Base-by-base conservation (phyloP, 1,140 invertebrate genomes). In the Mizuhopecten yessoensis region DNA sequence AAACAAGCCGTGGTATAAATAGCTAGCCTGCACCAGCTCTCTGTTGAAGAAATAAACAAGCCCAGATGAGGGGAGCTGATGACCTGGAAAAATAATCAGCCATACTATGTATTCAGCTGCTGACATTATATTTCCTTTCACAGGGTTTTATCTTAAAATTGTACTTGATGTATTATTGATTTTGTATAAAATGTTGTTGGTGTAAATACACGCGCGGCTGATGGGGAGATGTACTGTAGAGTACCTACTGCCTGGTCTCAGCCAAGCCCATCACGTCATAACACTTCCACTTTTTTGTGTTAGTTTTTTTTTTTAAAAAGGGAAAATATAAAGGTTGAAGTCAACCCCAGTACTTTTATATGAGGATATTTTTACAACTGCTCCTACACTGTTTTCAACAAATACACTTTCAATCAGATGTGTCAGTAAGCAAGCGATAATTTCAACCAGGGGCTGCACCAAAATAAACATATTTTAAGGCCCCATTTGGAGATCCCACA, bases 1-100 rank as follows among this genome's bases (percentile, higher is more conserved):
- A 94, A 94, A 94, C 93, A 93, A 92, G 42, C 15, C n/a, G 34
- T 17, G 57, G 33, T 90, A 91, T 90, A 93, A 91, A 92, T 91
- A 92, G 91, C 87, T 88, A 88, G 90, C 87, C 86, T 88, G 88
- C 91, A 90, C 91, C 33, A 42, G 91, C 90, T 88, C 86, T 86
- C 49, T 29, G 39, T 33, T 33, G 87, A 86, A 86, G 90, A 92
- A 92, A 92, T 93, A 92, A 92, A 92, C 93, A 91, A 91, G 29
- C 57, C 34, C 75, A 86, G 87, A 87, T 36, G 36, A 39, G 42
- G 42, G 34, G 45, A 45, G 33, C 29, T 90, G 89, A 75, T 90
- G 57, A 87, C 89, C 89, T 90, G 87, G 34, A 87, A 87, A 89
- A 87, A 87, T 87, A 87, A 87, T 87, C 87, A 87, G 20, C 36